Conservation (phyloP, 2,888 invertebrate species). For the Apeira syringaria region DNA sequence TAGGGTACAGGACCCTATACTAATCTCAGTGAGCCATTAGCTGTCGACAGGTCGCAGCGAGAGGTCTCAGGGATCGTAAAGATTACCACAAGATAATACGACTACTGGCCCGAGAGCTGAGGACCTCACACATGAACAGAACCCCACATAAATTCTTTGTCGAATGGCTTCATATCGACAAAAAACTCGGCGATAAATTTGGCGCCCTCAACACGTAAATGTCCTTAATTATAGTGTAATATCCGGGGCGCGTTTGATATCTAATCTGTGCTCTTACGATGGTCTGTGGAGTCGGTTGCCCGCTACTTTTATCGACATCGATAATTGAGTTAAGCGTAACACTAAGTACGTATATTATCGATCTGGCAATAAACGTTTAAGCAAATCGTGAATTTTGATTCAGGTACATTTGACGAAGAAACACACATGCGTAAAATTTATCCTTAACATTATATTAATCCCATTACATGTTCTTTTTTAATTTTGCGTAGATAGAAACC, state of each 20-base stretch:
- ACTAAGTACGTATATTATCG: conserved; percentile 56
- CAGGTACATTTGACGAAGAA: too few species aligned
- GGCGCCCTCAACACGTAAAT: conserved; percentile 80
- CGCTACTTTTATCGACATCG: conserved; percentile 52
- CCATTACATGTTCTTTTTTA: too few species aligned
- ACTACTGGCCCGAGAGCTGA: conserved; percentile 63
- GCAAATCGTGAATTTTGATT: too few species aligned
- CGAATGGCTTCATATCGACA: conserved; percentile 79
- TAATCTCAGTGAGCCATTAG: conserved; percentile 77
- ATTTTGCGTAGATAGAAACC: too few species aligned
- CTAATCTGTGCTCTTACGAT: conserved; percentile 74
- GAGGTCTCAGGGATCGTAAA: conserved; percentile 76
- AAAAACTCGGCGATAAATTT: conserved; percentile 82
- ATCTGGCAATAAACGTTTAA: conserved; percentile 34
- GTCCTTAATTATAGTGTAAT: conserved; percentile 81
- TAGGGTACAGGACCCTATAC: conserved; percentile 53
- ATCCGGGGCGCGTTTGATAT: conserved; percentile 70
- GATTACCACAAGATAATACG: conserved; percentile 79
- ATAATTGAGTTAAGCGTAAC: conserved; percentile 52
- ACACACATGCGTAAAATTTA: too few species aligned
- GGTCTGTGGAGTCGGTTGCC: conserved; percentile 45
- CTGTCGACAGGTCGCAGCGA: conserved; percentile 77
- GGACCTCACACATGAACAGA: conserved; percentile 75
- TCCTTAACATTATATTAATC: too few species aligned
- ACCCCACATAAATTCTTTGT: conserved; percentile 73